phyloP scores from a whole-genome alignment of 2,113 vertebrate genomes.

The Corydoras sp. region DNA sequence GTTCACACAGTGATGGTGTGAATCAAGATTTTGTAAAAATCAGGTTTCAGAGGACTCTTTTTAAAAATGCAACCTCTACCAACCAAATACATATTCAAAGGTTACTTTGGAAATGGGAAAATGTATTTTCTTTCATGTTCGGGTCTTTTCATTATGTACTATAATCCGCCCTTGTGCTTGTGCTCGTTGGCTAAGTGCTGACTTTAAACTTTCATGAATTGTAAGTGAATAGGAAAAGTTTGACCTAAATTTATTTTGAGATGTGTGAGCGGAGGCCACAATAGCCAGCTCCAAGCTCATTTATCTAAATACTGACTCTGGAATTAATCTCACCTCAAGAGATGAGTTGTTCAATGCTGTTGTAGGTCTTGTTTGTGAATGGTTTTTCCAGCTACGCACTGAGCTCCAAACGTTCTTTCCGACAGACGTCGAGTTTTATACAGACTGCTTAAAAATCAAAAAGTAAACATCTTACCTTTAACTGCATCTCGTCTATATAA shows the following conservation, averaged over 20 bases:
- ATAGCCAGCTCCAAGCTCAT: constrained; percentile 15
- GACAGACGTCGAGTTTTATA: too few relatives aligned
- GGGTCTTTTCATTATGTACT: not conserved
- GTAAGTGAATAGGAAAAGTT: not conserved
- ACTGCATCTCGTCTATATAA: too few relatives aligned
- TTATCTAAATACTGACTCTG: not conserved
- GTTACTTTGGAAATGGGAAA: too few relatives aligned
- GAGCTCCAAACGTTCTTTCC: too few relatives aligned
- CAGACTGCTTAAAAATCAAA: too few relatives aligned
- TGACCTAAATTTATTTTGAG: constrained; percentile 32
- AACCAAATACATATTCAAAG: too few relatives aligned
- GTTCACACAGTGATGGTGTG: not conserved
- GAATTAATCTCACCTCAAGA: not conserved
- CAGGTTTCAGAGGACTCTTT: not conserved
- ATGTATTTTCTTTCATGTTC: not conserved
- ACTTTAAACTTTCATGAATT: constrained; percentile 7
- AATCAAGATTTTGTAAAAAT: too few relatives aligned
- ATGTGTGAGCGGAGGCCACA: constrained; percentile 13
- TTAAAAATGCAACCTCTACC: not conserved
- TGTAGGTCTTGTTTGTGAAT: too few relatives aligned
- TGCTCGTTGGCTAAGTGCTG: not conserved
- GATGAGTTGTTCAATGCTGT: not conserved
- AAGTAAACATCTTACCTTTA: too few relatives aligned
- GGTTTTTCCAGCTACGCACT: too few relatives aligned
- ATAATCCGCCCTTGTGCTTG: constrained; percentile 3